Evolutionary conservation across 2,113 vertebrate genomes (phyloP).

Genomic region (Lethenteron camtschaticum): DNA sequence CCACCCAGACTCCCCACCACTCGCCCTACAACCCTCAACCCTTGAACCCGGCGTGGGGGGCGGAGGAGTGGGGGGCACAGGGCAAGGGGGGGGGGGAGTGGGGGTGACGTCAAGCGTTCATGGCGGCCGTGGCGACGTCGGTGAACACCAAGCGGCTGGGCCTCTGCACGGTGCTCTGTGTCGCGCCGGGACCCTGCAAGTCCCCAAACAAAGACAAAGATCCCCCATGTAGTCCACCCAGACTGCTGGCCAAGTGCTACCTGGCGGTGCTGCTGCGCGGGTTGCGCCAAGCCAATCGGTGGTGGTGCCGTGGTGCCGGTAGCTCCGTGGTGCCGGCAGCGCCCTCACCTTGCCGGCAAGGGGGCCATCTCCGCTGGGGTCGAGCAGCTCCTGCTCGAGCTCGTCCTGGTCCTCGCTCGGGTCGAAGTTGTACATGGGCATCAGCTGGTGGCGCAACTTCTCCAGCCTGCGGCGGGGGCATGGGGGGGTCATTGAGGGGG

Average conservation of each 20-base stretch:
- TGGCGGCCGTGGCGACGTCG: conserved; percentile 73
- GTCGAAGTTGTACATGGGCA: conserved; percentile 99
- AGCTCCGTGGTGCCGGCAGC: too few relatives aligned
- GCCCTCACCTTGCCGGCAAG: conserved; percentile 29
- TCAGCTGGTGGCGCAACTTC: conserved; percentile 83
- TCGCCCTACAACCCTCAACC: too few relatives aligned
- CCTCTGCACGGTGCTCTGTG: conserved; percentile 55
- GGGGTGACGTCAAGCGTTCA: too few relatives aligned
- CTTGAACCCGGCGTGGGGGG: too few relatives aligned
- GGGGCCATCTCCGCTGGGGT: conserved; percentile 47
- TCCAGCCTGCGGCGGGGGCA: conserved; percentile 38
- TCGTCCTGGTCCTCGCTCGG: conserved; percentile 88
- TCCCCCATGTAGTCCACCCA: too few relatives aligned
- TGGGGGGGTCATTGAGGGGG: too few relatives aligned
- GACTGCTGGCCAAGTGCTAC: too few relatives aligned
- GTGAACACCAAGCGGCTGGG: conserved; percentile 84
- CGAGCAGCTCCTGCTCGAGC: conserved; percentile 80
- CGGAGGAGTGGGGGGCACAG: too few relatives aligned
- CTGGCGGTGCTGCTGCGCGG: neutral
- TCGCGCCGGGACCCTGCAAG: conserved; percentile 42
- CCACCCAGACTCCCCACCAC: too few relatives aligned
- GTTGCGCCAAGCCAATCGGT: neutral
- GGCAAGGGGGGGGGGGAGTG: too few relatives aligned
- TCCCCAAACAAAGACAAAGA: conserved; percentile 10
- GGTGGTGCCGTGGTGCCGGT: neutral